phyloP scores from a whole-genome alignment of 2,113 vertebrate species.

The Etia nguti region DNA sequence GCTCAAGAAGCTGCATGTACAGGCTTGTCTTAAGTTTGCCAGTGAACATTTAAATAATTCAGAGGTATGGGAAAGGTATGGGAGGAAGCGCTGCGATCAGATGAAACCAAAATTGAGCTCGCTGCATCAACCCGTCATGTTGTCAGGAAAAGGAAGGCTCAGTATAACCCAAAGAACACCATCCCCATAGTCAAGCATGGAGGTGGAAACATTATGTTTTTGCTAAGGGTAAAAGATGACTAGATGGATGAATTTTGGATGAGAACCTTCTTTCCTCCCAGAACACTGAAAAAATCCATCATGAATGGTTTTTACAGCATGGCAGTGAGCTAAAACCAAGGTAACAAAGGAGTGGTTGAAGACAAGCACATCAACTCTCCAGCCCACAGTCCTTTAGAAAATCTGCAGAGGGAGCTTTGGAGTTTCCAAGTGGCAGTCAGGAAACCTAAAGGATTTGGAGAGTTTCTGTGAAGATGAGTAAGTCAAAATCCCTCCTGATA shows the following conservation, averaged over 20 bases:
- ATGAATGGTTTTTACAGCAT: background rate
- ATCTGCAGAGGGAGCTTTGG: background rate
- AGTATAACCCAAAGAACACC: background rate
- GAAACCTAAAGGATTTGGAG: background rate
- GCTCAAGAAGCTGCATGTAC: too few species aligned
- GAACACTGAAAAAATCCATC: background rate
- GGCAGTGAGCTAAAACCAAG: background rate
- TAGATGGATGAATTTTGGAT: background rate
- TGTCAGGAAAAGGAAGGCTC: too few species aligned
- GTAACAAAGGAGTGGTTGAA: background rate
- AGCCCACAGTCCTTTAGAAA: background rate
- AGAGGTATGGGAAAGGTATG: background rate
- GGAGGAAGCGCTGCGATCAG: fast-evolving
- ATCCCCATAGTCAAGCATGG: background rate
- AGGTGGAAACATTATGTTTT: background rate
- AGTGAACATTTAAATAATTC: background rate
- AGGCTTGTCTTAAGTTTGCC: background rate
- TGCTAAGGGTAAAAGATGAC: background rate
- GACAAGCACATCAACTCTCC: background rate
- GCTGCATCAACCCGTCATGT: too few species aligned
- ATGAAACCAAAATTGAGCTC: too few species aligned
- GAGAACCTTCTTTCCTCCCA: background rate
- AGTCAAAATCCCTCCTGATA: background rate
- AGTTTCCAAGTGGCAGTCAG: background rate
- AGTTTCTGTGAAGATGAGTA: background rate